These are phyloP conservation scores for Montipora sp. DNA, from an alignment of 64 coral and sea anemone species.

Conservation along the genomic window DNA sequence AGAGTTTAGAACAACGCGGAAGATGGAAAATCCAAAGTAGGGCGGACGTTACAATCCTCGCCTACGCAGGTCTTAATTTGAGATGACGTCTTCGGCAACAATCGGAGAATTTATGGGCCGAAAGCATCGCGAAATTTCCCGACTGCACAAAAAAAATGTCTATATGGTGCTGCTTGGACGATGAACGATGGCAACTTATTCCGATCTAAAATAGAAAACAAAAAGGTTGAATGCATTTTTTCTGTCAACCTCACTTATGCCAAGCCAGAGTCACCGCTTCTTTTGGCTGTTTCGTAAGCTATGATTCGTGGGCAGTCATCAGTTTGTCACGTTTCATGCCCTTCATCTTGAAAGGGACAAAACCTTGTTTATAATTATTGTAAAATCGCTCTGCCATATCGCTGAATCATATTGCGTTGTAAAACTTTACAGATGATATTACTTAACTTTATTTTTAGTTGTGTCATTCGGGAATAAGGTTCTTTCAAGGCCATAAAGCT, in stretches of 20 bases:
- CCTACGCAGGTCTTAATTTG: neutral
- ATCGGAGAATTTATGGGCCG: neutral
- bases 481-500: too few relatives aligned
- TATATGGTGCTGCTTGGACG: neutral
- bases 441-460: too few relatives aligned
- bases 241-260: too few relatives aligned
- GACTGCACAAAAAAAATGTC: neutral
- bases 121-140: neutral
- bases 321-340: neutral
- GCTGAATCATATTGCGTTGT: neutral
- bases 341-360: neutral
- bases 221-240: too few relatives aligned
- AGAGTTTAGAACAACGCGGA: neutral
- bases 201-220: too few relatives aligned
- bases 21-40: neutral
- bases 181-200: too few relatives aligned
- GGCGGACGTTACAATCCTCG: neutral
- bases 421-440: neutral
- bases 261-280: too few relatives aligned
- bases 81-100: constrained; percentile 7
- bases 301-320: neutral
- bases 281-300: too few relatives aligned
- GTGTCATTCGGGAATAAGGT: too few relatives aligned
- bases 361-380: too few relatives aligned
- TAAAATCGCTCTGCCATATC: neutral